Conservation (phyloP, 2,797 vertebrate genomes). For the Macroramphosus scolopax region DNA sequence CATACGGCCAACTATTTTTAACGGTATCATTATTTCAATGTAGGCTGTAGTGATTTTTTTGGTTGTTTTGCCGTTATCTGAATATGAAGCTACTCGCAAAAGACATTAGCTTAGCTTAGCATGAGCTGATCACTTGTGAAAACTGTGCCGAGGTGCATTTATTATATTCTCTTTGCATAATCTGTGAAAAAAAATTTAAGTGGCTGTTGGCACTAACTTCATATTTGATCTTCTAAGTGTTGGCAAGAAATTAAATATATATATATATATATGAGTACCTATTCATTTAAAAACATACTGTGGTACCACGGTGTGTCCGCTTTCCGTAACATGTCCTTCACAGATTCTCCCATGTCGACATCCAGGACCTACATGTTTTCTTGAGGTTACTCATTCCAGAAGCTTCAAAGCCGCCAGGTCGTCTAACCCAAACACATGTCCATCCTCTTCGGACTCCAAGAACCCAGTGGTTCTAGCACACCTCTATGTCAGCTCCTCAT, state of each 20-base stretch:
- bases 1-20: background rate
- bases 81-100: background rate
- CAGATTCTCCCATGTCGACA: slow-evolving; percentile 21
- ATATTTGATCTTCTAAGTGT: too few species aligned
- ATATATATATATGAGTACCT: too few species aligned
- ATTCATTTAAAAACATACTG: too few species aligned
- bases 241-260: too few species aligned
- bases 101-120: slow-evolving; percentile 4
- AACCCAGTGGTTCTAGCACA: slow-evolving; percentile 2
- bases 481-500: slow-evolving; percentile 5
- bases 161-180: too few species aligned
- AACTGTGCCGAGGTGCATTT: too few species aligned
- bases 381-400: slow-evolving; percentile 20
- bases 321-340: background rate
- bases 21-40: background rate
- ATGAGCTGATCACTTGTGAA: too few species aligned
- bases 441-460: slow-evolving; percentile 21
- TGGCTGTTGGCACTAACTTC: too few species aligned
- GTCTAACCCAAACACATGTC: slow-evolving; percentile 22
- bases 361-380: slow-evolving; percentile 25
- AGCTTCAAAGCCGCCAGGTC: slow-evolving; percentile 40
- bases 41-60: background rate
- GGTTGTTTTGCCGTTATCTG: background rate
- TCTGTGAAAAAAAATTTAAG: too few species aligned
- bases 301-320: too few species aligned